phyloP scores from a whole-genome alignment of 2,797 vertebrate genomes.

The Trachops cirrhosus region DNA sequence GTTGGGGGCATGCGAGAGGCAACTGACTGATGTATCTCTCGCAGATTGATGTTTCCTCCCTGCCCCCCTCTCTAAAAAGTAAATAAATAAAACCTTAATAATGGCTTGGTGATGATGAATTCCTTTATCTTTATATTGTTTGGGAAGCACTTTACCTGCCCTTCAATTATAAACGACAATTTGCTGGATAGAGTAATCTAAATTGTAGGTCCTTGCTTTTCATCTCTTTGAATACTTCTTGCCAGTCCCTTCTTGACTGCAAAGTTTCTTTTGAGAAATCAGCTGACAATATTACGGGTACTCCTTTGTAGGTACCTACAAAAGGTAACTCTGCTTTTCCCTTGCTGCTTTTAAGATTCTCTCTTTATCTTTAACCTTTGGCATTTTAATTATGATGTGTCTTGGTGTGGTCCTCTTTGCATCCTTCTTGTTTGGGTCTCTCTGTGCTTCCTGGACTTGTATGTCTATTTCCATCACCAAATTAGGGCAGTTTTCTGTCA shows the following conservation, averaged over 20 bases:
- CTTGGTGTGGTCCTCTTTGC: neutral
- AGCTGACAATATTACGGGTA: neutral
- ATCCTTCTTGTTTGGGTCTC: neutral
- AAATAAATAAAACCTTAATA: too few species aligned
- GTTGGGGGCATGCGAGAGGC: too few species aligned
- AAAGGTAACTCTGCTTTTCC: neutral
- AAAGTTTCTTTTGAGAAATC: neutral
- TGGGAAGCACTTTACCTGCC: neutral
- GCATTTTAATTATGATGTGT: neutral
- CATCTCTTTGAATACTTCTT: neutral
- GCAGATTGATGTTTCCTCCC: too few species aligned
- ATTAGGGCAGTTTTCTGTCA: neutral
- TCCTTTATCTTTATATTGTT: neutral
- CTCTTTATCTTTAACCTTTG: neutral
- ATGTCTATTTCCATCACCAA: neutral
- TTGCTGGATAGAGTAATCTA: neutral
- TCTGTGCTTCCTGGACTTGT: neutral
- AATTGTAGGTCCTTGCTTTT: neutral
- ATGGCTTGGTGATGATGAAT: neutral
- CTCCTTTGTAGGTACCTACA: neutral
- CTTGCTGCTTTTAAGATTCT: neutral
- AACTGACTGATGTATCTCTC: too few species aligned
- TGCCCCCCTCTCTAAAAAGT: too few species aligned
- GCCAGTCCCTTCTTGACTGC: neutral
- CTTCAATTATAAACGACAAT: neutral